phyloP scores from a whole-genome alignment of 2,113 vertebrate species.

The Malurus elegans region DNA sequence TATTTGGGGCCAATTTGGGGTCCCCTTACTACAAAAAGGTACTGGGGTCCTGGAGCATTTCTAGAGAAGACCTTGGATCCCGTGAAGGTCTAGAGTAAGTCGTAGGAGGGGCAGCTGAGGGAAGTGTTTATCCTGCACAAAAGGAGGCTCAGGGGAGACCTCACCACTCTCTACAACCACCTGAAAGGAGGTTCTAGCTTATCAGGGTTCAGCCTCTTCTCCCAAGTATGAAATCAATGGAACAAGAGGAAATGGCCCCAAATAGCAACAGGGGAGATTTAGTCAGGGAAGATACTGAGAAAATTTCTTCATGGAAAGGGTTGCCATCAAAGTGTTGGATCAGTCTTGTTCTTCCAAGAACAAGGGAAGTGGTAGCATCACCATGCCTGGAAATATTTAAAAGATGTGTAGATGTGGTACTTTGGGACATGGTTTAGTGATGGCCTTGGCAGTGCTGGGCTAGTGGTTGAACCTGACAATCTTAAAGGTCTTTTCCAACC shows the following conservation, averaged over 20 bases:
- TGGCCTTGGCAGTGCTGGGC: background rate
- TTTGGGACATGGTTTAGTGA: background rate
- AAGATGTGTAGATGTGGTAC: background rate
- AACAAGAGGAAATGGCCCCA: background rate
- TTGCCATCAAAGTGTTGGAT: background rate
- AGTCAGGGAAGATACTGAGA: background rate
- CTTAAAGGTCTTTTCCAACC: background rate
- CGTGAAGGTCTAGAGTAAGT: background rate
- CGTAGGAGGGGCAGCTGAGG: background rate
- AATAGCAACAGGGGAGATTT: background rate
- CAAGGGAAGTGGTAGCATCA: background rate
- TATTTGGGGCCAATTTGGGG: background rate
- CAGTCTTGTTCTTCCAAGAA: background rate
- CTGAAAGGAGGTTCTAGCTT: background rate
- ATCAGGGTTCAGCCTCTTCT: rapidly evolving
- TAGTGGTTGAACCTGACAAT: background rate
- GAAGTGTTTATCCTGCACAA: background rate
- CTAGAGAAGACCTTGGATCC: background rate
- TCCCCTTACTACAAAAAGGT: background rate
- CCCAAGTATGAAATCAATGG: background rate
- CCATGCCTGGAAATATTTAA: background rate
- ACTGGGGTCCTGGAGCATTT: background rate
- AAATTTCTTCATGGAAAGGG: background rate
- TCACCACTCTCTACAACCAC: background rate
- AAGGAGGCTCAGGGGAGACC: background rate